Evolutionary conservation across 2,113 vertebrate genomes (phyloP), one percentile per base, ranked within the genome.

Genomic region (Chaetura pelagica): DNA sequence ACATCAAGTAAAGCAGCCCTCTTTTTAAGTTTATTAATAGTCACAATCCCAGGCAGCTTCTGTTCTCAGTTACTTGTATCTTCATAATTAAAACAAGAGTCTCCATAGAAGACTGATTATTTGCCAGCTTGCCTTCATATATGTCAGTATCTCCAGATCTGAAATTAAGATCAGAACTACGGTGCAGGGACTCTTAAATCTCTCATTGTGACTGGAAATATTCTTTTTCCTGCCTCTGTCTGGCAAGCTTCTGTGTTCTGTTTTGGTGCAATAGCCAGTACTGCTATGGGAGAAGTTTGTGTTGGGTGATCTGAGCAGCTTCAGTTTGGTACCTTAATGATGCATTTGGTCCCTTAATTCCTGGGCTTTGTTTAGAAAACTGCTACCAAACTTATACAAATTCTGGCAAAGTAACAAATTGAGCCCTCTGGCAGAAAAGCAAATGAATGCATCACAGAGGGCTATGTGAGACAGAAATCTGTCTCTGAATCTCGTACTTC

Each of bases 1-100:
- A 99, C 97, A 99, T 99, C 88, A 98, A 99, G 99, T 99, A 96
- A 98, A 98, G 57, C 78, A 91, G 62, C 76, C 84, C 63, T 88
- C 83, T 59, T 34, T 55, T 90, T 17, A 35, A 63, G 68, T 90
- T 61, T 87, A 61, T 92, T 95, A 58, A 64, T 79, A 91, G 75
- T 40, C 66, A 57, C 58, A 22, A 8, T 93, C 55, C 78, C 63
- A 68, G 85, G 68, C 4, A 5, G 38, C 79, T 93, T 77, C 2
- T 72, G 46, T 48, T 59, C 76, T 86, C 23, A 0, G 48, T 96
- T 91, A 83, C 71, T 88, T 80, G 26, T 67, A 19, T 67, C 80
- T 86, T 84, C 69, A 30, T 96, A 94, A 86, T 93, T 95, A 94
- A 95, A 94, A 67, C 44, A 57, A 20, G 87, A 86, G 23, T 57